Evolutionary conservation across 2,113 vertebrate genomes (phyloP).

Genomic region (Poeciliopsis turrubarensis): DNA sequence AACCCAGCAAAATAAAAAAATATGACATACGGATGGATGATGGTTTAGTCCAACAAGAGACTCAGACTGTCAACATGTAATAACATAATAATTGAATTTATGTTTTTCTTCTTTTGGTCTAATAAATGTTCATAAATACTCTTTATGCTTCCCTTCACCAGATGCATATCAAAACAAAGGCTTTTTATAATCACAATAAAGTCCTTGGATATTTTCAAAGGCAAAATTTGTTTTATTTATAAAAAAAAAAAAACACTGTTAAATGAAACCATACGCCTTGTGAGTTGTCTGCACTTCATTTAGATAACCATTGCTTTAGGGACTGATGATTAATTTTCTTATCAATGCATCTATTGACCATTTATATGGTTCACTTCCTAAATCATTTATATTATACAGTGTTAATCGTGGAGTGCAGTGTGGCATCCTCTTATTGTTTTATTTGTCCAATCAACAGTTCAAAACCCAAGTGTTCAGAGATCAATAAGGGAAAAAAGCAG

Average conservation of each 20-base stretch:
- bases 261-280: not conserved
- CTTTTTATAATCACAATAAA: conserved; percentile 5
- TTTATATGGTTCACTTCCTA: not conserved
- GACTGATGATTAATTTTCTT: not conserved
- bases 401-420: not conserved
- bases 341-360: not conserved
- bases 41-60: conserved; percentile 27
- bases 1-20: conserved; percentile 18
- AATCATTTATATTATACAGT: not conserved
- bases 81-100: conserved; percentile 14
- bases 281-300: not conserved
- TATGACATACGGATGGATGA: conserved; percentile 3
- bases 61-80: conserved; percentile 14
- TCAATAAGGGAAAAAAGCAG: not conserved
- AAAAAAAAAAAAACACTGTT: not conserved
- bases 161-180: conserved; percentile 5
- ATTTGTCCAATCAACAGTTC: conserved; percentile 14
- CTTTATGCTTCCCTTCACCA: not conserved
- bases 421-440: not conserved
- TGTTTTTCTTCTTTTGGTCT: not conserved
- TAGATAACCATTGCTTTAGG: not conserved
- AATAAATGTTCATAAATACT: conserved; percentile 11
- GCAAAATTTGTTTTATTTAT: not conserved
- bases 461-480: conserved; percentile 3
- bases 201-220: not conserved